These are phyloP conservation scores for Aquatica leii DNA, from an alignment of 2,888 invertebrate genomes.

Conservation along the genomic window DNA sequence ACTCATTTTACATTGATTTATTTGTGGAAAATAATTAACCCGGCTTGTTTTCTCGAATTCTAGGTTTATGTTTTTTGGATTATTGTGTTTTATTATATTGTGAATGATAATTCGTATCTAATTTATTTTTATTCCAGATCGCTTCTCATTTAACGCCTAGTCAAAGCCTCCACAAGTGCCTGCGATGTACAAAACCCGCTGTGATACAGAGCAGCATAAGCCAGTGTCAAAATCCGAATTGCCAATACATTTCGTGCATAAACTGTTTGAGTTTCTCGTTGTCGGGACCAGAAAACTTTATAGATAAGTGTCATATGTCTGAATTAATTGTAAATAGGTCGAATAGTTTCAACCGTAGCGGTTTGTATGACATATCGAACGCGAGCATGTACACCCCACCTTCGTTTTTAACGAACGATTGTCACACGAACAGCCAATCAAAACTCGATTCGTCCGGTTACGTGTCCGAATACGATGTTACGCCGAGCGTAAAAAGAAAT, in stretches of 20 bases:
- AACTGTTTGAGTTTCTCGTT: constrained; percentile 53
- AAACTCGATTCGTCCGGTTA: constrained; percentile 32
- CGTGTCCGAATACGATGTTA: constrained; percentile 19
- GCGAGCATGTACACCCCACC: constrained; percentile 21
- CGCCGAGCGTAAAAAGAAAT: constrained; percentile 19
- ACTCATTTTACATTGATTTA: no score
- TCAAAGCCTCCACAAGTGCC: constrained; percentile 54
- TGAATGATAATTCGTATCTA: constrained; percentile 2
- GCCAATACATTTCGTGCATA: constrained; percentile 55
- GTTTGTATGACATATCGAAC: constrained; percentile 26
- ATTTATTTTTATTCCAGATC: constrained; percentile 41
- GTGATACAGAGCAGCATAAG: constrained; percentile 54
- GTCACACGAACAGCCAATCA: background rate
- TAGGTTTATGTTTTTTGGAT: background rate
- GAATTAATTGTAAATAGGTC: constrained; percentile 27
- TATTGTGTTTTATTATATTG: background rate
- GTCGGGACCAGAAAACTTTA: constrained; percentile 53
- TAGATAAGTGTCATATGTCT: constrained; percentile 52
- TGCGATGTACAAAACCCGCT: constrained; percentile 49
- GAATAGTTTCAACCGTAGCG: background rate
- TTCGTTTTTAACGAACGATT: constrained; percentile 31
- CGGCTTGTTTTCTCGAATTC: no score
- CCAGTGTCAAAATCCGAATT: constrained; percentile 52
- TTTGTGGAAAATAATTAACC: no score
- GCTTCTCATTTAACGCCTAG: constrained; percentile 45